phyloP scores from a whole-genome alignment of 1,140 invertebrate genomes.

The Macrobrachium nipponense region DNA sequence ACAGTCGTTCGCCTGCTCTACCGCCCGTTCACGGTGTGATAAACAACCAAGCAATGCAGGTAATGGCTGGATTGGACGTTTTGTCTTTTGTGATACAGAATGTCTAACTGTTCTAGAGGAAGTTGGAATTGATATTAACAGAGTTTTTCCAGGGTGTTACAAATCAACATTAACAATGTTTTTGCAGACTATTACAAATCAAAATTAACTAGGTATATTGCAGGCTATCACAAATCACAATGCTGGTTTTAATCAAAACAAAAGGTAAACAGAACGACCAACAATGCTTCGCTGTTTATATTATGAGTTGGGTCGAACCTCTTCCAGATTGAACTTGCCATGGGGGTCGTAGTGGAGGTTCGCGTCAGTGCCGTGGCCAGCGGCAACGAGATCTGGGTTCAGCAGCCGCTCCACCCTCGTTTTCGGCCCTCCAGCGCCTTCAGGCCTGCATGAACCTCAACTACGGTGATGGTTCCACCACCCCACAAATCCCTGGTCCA shows the following conservation, averaged over 20 bases:
- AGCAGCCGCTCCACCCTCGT: conserved; percentile 92
- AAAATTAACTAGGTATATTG: too few species aligned
- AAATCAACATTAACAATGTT: too few species aligned
- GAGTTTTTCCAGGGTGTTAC: too few species aligned
- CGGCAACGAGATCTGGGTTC: conserved; percentile 90
- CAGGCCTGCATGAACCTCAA: conserved; percentile 74
- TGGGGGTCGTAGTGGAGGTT: conserved; percentile 93
- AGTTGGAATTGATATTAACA: too few species aligned
- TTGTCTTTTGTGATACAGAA: too few species aligned
- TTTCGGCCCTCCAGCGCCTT: conserved; percentile 81
- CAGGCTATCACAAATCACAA: too few species aligned
- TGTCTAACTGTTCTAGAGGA: neutral
- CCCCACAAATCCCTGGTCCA: conserved; percentile 72
- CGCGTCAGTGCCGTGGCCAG: conserved; percentile 85
- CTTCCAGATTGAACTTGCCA: conserved; percentile 82
- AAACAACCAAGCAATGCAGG: conserved; percentile 39
- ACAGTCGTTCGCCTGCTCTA: neutral
- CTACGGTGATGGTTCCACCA: conserved; percentile 69
- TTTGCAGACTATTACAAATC: too few species aligned
- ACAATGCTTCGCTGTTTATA: too few species aligned
- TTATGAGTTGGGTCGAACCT: too few species aligned
- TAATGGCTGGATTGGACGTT: neutral
- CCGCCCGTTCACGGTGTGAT: neutral
- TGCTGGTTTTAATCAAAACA: too few species aligned
- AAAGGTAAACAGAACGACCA: too few species aligned